phyloP scores from a whole-genome alignment of 2,113 vertebrate genomes.

The Lota lota region DNA sequence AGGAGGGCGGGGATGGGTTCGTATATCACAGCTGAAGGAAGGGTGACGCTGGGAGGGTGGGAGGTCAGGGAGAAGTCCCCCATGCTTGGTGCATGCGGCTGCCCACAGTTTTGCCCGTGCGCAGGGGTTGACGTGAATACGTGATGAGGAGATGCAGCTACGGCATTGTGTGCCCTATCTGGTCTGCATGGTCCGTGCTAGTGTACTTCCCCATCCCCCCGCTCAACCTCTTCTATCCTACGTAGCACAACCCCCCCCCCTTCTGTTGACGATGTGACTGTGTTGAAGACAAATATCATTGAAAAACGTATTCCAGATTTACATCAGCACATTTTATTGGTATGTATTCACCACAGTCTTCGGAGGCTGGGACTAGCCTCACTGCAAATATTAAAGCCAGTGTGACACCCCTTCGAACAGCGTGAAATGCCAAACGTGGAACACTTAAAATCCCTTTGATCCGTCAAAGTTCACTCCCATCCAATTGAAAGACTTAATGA shows the following conservation, averaged over 20 bases:
- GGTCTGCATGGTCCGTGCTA: conserved; percentile 50
- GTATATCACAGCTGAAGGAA: not conserved
- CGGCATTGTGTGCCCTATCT: conserved; percentile 22
- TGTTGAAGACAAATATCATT: too few species aligned
- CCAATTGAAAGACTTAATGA: conserved; percentile 36
- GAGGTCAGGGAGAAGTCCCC: not conserved
- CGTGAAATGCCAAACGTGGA: conserved; percentile 7
- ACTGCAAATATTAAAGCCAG: conserved; percentile 7
- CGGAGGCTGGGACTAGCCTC: not conserved
- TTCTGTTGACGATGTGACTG: too few species aligned
- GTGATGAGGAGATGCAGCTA: not conserved
- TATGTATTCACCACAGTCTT: too few species aligned
- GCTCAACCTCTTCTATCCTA: not conserved
- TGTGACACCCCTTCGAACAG: conserved; percentile 17
- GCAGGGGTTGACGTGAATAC: too few species aligned
- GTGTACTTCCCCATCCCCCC: conserved; percentile 10
- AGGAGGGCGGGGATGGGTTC: not conserved
- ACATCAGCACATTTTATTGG: too few species aligned
- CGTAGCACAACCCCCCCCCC: too few species aligned
- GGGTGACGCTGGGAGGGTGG: not conserved
- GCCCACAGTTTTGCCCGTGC: conserved; percentile 16
- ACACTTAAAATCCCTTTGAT: conserved; percentile 34
- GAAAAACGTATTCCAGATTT: too few species aligned
- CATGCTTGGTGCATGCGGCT: conserved; percentile 25
- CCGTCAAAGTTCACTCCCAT: conserved; percentile 29